phyloP scores from a whole-genome alignment of 2,113 vertebrate genomes.

The Hydrolagus affinis region DNA sequence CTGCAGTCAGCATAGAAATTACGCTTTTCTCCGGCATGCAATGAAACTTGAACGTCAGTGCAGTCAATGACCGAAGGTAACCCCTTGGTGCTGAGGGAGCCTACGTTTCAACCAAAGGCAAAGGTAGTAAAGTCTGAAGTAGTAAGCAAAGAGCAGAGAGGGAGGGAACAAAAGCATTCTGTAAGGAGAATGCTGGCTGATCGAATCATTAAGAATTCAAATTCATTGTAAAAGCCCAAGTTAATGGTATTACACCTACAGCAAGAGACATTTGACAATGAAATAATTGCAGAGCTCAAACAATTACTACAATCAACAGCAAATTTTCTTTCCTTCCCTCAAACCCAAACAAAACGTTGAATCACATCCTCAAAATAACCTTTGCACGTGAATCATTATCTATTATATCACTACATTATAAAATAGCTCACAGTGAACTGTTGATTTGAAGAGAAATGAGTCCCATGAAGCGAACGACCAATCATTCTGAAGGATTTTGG shows the following conservation, averaged over 20 bases:
- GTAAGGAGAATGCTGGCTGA: too few relatives aligned
- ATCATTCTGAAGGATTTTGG: too few relatives aligned
- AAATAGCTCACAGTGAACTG: too few relatives aligned
- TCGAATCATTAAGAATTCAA: background rate
- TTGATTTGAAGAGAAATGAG: too few relatives aligned
- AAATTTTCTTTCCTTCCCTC: background rate
- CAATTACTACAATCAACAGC: background rate
- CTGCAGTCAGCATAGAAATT: background rate
- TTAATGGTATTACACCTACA: background rate
- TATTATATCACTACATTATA: too few relatives aligned
- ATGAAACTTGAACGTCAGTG: too few relatives aligned
- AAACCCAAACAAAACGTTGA: too few relatives aligned
- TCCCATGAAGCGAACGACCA: too few relatives aligned
- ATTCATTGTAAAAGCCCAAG: background rate
- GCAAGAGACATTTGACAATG: background rate
- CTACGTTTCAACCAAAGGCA: background rate
- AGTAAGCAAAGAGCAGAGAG: background rate
- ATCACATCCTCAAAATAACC: too few relatives aligned
- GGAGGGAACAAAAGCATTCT: background rate
- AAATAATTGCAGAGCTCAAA: background rate
- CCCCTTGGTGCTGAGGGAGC: background rate
- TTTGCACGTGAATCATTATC: too few relatives aligned
- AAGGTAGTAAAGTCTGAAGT: background rate
- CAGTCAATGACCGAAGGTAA: background rate
- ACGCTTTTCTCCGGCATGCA: background rate